Percentiles rank a stretch among this genome's conserved stretches.
Evolutionary conservation across 2,113 vertebrate species (phyloP).

Genomic region (Petromus typicus): DNA sequence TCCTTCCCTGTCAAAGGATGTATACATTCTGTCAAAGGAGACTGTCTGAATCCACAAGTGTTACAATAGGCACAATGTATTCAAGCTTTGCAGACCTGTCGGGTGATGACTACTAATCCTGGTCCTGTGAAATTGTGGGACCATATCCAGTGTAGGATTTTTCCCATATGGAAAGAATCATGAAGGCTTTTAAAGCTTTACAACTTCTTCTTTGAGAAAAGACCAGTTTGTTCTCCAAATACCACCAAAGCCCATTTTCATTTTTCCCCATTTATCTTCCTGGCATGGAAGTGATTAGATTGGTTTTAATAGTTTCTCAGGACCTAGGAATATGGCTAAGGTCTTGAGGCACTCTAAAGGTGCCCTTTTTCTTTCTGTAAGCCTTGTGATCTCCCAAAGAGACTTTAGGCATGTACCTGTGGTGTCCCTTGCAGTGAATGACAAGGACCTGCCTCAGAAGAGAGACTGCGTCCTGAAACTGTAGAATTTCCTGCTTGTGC

Average conservation of each 20-base stretch:
- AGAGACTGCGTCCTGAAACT: not conserved
- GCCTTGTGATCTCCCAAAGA: not conserved
- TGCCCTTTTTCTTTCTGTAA: not conserved
- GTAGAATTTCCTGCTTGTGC: not conserved
- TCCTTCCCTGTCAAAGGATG: too few species aligned
- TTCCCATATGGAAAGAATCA: not conserved
- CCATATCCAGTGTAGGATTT: too few species aligned
- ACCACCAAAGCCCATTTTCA: not conserved
- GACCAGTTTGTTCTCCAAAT: not conserved
- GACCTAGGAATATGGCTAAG: not conserved
- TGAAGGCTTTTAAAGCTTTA: not conserved
- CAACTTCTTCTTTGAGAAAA: not conserved
- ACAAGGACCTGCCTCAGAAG: not conserved
- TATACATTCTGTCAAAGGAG: too few species aligned
- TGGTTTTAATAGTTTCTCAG: not conserved
- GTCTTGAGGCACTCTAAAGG: not conserved
- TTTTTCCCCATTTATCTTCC: not conserved
- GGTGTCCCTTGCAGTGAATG: not conserved
- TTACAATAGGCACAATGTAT: not conserved
- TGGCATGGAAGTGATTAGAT: too few species aligned
- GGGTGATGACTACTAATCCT: not conserved
- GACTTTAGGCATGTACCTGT: not conserved
- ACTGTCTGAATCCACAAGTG: not conserved
- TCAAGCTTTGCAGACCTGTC: not conserved
- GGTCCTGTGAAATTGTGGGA: not conserved